These are phyloP conservation scores for Azorinus chamasolen DNA, from an alignment of 2,888 invertebrate species.

Conservation along the genomic window DNA sequence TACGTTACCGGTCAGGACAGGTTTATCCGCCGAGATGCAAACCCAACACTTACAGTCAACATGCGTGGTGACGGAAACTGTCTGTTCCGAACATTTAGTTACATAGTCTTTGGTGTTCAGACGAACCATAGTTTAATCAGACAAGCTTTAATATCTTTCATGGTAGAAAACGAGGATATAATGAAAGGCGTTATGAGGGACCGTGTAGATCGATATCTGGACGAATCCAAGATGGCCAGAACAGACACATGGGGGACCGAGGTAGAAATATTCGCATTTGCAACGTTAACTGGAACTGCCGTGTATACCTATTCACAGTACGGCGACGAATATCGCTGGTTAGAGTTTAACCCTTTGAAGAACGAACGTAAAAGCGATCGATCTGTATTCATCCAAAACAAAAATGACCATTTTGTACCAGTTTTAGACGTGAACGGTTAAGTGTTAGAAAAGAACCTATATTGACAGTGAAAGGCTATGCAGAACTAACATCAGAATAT, in stretches of 20 bases:
- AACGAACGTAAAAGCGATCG: neutral
- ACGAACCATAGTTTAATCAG: slow-evolving; percentile 15
- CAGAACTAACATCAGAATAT: too few species aligned
- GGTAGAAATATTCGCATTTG: slow-evolving; percentile 27
- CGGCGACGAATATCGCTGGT: slow-evolving; percentile 7
- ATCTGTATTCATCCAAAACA: slow-evolving; percentile 8
- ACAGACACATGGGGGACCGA: slow-evolving; percentile 16
- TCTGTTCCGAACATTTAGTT: slow-evolving; percentile 31
- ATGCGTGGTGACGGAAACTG: slow-evolving; percentile 30
- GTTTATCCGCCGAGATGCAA: slow-evolving; percentile 3
- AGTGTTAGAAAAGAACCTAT: slow-evolving; percentile 19
- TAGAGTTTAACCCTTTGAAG: slow-evolving; percentile 17
- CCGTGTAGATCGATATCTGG: slow-evolving; percentile 18
- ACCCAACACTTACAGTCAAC: slow-evolving; percentile 4
- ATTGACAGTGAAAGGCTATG: too few species aligned
- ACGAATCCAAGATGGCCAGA: slow-evolving; percentile 16
- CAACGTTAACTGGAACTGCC: slow-evolving; percentile 18
- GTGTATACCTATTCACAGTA: slow-evolving; percentile 21
- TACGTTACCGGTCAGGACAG: slow-evolving; percentile 15
- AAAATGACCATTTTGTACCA: slow-evolving; percentile 22
- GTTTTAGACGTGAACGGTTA: slow-evolving; percentile 25
- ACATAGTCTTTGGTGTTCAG: slow-evolving; percentile 23
- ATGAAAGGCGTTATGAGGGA: slow-evolving; percentile 16
- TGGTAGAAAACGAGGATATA: slow-evolving; percentile 24
- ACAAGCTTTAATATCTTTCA: slow-evolving; percentile 16